Percentiles rank a stretch among this genome's conserved stretches.
Conservation (phyloP, 2,888 invertebrate species). For the Apotomis turbidana region DNA sequence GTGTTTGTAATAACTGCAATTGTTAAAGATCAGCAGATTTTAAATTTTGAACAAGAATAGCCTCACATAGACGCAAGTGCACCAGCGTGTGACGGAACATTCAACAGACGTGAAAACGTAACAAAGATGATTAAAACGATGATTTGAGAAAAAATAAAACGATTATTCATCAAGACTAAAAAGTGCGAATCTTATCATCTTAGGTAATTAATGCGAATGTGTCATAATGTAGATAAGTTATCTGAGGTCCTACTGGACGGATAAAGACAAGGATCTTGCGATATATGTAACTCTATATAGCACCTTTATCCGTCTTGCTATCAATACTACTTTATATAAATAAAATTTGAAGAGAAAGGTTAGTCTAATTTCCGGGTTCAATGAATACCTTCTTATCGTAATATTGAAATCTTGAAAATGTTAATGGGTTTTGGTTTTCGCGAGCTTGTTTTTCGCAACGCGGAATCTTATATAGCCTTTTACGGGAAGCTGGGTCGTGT, state of each 20-base stretch:
- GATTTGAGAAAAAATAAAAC: slow-evolving; percentile 17
- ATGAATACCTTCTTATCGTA: neutral
- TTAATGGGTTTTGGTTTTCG: neutral
- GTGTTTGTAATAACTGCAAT: neutral
- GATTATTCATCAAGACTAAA: slow-evolving; percentile 4
- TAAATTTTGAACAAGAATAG: neutral
- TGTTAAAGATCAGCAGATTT: slow-evolving; percentile 7
- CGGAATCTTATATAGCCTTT: neutral
- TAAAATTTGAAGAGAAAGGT: neutral
- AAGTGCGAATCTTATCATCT: slow-evolving; percentile 16
- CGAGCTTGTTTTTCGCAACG: neutral
- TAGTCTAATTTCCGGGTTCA: neutral
- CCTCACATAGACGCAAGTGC: slow-evolving; percentile 1
- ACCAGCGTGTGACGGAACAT: slow-evolving; percentile 4
- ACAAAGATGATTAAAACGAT: slow-evolving; percentile 23
- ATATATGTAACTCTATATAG: neutral
- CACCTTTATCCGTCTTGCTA: slow-evolving; percentile 9
- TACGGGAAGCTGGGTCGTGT: neutral
- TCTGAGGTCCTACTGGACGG: slow-evolving; percentile 8
- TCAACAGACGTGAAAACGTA: slow-evolving; percentile 19
- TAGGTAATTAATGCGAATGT: slow-evolving; percentile 24
- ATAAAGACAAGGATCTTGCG: slow-evolving; percentile 20
- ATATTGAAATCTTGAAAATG: neutral
- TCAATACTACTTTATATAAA: neutral
- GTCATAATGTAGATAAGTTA: slow-evolving; percentile 21